Conservation (phyloP, 2,888 invertebrate species). For the Thera britannica region DNA sequence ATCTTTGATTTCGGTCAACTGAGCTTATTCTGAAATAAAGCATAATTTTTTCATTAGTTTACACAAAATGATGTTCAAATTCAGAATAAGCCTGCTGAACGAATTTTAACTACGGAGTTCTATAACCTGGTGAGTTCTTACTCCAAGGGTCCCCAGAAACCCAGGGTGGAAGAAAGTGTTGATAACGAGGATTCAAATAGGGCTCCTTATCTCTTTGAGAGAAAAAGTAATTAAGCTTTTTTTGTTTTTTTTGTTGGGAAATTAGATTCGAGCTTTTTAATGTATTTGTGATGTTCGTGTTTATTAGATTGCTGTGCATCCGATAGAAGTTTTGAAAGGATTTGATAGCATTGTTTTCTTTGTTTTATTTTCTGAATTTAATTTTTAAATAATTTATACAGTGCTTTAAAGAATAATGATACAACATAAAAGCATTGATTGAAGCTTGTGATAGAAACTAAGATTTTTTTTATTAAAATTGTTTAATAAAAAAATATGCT, state of each 20-base stretch:
- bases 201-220: constrained; percentile 75
- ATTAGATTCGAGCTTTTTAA: constrained; percentile 73
- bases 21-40: no score
- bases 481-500: no score
- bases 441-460: neutral
- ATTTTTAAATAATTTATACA: neutral
- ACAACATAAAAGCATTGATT: neutral
- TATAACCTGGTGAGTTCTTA: neutral
- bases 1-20: no score
- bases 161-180: constrained; percentile 62
- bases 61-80: no score
- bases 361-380: constrained; percentile 9
- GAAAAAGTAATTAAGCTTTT: constrained; percentile 80
- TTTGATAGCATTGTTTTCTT: constrained; percentile 35
- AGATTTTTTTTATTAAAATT: no score
- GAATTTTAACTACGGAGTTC: no score
- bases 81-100: no score
- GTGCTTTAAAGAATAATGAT: neutral
- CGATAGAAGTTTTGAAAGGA: constrained; percentile 40
- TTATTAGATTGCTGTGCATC: constrained; percentile 62
- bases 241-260: constrained; percentile 68
- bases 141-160: constrained; percentile 28
- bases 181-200: constrained; percentile 77
- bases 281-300: constrained; percentile 68
- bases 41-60: no score